phyloP scores from a whole-genome alignment of 2,797 vertebrate species.

The Muscicapa striata region DNA sequence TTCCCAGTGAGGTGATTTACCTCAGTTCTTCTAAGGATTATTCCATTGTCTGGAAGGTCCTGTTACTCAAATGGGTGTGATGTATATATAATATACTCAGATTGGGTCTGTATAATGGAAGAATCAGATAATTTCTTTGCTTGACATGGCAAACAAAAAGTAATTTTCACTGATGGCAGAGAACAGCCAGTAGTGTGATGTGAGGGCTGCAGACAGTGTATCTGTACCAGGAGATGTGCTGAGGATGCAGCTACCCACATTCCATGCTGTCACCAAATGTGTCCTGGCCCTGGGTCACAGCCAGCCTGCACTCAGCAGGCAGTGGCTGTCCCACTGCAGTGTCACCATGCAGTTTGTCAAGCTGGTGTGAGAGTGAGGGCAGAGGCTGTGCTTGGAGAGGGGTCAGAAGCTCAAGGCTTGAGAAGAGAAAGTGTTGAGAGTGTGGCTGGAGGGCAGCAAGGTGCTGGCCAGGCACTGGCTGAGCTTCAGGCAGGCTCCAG shows the following conservation, averaged over 20 bases:
- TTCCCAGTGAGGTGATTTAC: neutral
- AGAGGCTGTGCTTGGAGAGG: neutral
- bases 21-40: neutral
- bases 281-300: neutral
- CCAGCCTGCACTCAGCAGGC: neutral
- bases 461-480: neutral
- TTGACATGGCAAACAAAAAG: neutral
- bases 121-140: neutral
- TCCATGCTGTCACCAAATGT: neutral
- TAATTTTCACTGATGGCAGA: neutral
- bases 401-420: neutral
- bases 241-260: neutral
- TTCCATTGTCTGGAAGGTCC: neutral
- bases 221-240: neutral
- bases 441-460: neutral
- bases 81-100: neutral
- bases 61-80: neutral
- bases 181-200: neutral
- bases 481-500: neutral
- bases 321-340: neutral
- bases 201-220: neutral
- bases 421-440: neutral
- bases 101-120: neutral
- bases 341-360: accelerated
- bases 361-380: neutral